A percentile compares a stretch with the other conserved stretches of the same genome.
These are phyloP conservation scores for Wasmannia auropunctata DNA, from an alignment of 1,140 invertebrate species.

Conservation along the genomic window DNA sequence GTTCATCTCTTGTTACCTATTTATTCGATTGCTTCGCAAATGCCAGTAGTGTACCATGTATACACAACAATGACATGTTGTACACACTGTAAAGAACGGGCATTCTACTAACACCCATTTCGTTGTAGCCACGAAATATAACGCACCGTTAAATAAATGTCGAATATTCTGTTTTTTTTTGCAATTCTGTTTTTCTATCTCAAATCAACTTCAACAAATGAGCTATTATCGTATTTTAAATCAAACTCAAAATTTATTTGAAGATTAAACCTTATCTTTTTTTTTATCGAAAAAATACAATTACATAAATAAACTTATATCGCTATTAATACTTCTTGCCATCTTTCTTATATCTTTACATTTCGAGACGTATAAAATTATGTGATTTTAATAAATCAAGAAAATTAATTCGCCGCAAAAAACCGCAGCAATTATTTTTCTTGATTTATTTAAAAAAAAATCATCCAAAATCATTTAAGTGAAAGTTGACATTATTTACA, in stretches of 20 bases:
- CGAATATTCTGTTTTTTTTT: neutral
- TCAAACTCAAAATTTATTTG: neutral
- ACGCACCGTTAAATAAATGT: slow-evolving; percentile 9
- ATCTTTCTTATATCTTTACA: neutral
- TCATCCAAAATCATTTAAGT: neutral
- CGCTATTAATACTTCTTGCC: neutral
- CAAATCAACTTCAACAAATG: slow-evolving; percentile 2
- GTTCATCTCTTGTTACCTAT: neutral
- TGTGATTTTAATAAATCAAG: neutral
- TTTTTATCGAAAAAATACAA: neutral
- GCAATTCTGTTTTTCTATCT: slow-evolving; percentile 11
- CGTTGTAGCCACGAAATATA: neutral
- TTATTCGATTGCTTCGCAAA: neutral
- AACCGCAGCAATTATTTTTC: neutral
- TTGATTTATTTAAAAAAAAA: neutral
- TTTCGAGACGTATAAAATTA: neutral
- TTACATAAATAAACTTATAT: neutral
- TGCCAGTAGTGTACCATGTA: neutral
- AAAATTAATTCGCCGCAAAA: neutral
- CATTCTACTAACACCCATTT: neutral
- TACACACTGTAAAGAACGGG: neutral
- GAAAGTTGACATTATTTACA: neutral
- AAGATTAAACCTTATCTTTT: neutral
- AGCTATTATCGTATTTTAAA: neutral
- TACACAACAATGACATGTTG: neutral